phyloP scores from a whole-genome alignment of 2,888 invertebrate genomes.

The Microctonus brassicae region DNA sequence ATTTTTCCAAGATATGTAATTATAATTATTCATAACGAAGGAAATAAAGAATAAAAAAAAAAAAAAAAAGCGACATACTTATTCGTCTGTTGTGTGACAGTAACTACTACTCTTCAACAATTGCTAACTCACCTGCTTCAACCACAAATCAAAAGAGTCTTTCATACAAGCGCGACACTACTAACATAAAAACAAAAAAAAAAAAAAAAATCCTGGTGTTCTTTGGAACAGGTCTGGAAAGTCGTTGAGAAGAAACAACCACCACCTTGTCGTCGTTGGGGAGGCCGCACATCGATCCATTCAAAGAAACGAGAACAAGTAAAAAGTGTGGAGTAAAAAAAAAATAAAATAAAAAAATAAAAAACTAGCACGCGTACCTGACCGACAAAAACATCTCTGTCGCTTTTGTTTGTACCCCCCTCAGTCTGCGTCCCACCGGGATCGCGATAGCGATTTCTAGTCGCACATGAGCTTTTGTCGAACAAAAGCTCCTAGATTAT shows the following conservation, averaged over 20 bases:
- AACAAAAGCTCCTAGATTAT: constrained; percentile 6
- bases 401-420: constrained; percentile 6
- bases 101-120: neutral
- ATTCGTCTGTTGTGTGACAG: neutral
- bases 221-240: neutral
- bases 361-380: constrained; percentile 6
- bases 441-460: constrained; percentile 18
- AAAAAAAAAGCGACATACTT: neutral
- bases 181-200: neutral
- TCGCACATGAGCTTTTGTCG: constrained; percentile 11
- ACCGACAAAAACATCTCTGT: constrained; percentile 17
- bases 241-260: constrained; percentile 10
- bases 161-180: neutral
- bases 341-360: neutral
- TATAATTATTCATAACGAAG: too few relatives aligned
- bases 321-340: neutral
- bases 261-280: neutral
- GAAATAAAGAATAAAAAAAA: too few relatives aligned
- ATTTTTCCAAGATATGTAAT: too few relatives aligned
- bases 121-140: neutral
- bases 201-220: neutral
- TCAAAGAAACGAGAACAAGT: constrained; percentile 9
- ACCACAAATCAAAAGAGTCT: constrained; percentile 4
- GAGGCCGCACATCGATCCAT: constrained; percentile 4
- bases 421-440: neutral